A percentile compares a stretch with the other conserved stretches of the same genome.
Conservation (phyloP, 2,888 invertebrate species). For the Drosophila fulvimacula region DNA sequence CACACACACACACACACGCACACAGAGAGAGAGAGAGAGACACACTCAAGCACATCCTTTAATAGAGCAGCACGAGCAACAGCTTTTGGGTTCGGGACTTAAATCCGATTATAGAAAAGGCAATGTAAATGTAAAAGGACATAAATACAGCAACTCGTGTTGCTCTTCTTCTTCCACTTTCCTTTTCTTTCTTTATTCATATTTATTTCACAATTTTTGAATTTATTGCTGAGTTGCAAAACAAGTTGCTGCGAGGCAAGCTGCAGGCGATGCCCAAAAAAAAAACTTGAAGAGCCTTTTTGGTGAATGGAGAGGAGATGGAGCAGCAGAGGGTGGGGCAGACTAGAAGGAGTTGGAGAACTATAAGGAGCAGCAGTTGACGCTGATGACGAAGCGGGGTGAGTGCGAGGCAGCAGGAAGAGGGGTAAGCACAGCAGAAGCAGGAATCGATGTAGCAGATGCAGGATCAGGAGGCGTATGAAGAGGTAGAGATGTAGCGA, state of each 20-base stretch:
- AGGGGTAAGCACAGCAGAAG: neutral
- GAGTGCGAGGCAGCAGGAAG: no score
- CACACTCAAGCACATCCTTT: conserved; percentile 1
- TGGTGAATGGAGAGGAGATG: neutral
- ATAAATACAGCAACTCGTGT: conserved; percentile 40
- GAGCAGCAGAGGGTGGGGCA: neutral
- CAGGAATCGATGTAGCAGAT: neutral
- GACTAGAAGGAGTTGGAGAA: neutral
- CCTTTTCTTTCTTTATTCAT: conserved; percentile 21
- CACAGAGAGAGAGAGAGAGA: neutral
- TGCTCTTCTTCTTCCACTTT: neutral
- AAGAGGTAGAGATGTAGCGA: no score
- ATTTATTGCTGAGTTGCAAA: conserved; percentile 58
- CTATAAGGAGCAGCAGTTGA: neutral
- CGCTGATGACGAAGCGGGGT: no score
- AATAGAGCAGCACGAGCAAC: conserved; percentile 2
- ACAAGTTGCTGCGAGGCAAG: conserved; percentile 24
- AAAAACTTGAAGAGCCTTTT: neutral
- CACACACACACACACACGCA: neutral
- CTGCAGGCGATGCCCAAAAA: conserved; percentile 15
- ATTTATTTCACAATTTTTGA: conserved; percentile 72
- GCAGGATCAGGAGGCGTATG: neutral
- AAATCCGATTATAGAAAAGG: conserved; percentile 67
- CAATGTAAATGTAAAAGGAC: conserved; percentile 33
- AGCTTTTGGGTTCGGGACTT: conserved; percentile 25